phyloP scores from a whole-genome alignment of 2,888 invertebrate species.

The Phyto melanocephala region DNA sequence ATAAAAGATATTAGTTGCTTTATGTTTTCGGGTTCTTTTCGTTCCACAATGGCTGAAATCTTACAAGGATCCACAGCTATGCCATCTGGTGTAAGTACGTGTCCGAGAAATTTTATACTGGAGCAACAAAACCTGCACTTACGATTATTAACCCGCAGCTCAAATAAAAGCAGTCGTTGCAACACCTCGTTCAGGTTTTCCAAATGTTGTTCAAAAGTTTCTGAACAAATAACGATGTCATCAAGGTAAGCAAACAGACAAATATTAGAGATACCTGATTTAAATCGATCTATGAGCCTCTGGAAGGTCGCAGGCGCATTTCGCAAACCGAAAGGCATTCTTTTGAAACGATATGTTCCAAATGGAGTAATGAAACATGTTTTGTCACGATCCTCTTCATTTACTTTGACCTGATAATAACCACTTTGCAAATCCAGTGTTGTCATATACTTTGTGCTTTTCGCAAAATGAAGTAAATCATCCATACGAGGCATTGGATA shows the following conservation, averaged over 20 bases:
- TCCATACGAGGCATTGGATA: slow-evolving; percentile 77
- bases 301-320: slow-evolving; percentile 56
- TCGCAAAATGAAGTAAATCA: slow-evolving; percentile 73
- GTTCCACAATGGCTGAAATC: neutral
- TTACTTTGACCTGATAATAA: slow-evolving; percentile 59
- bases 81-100: slow-evolving; percentile 31
- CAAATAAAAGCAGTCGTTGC: neutral
- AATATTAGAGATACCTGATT: slow-evolving; percentile 51
- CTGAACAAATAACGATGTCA: slow-evolving; percentile 35
- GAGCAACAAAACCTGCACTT: slow-evolving; percentile 36
- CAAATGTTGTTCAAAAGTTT: slow-evolving; percentile 21
- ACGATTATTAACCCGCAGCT: slow-evolving; percentile 2
- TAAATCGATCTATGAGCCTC: slow-evolving; percentile 69
- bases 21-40: slow-evolving; percentile 23
- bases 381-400: slow-evolving; percentile 54
- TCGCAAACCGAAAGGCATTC: slow-evolving; percentile 54
- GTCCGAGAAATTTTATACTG: slow-evolving; percentile 41
- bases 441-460: slow-evolving; percentile 69
- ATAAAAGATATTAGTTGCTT: slow-evolving; percentile 43
- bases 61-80: slow-evolving; percentile 40
- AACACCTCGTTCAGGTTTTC: neutral
- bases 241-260: slow-evolving; percentile 41
- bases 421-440: slow-evolving; percentile 73
- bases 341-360: slow-evolving; percentile 48
- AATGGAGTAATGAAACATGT: slow-evolving; percentile 54